Evolutionary conservation across 2,888 invertebrate genomes (phyloP), one percentile per base, ranked within the genome.

Genomic region (Carabus problematicus): DNA sequence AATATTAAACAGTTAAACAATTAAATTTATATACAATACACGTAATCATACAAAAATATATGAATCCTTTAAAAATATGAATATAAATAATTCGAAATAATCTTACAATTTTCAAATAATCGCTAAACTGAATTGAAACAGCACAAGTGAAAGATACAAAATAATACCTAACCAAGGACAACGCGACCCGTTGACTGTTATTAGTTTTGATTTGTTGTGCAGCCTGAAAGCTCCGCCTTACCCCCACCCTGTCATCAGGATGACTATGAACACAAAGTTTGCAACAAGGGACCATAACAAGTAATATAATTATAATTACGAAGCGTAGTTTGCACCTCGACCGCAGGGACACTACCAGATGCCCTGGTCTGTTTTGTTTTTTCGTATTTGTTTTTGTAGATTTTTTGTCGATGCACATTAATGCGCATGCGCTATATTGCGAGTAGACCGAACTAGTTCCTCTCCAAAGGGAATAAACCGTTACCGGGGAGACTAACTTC

Each of bases 151-250:
- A 29, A 29, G 29, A 29, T 29, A 29, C 29, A 29, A 29, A 3
- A 45, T 45, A 45, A 7, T 45, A 45, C 45, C 42, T 3, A 49
- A 18, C 52, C 19, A 52, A 49, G 8, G 16, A 47, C 19, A 14
- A 16, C 4, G 12, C 49, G 49, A 45, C 49, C 12, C 11, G 52
- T 52, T 18, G 52, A 12, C 12, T 49, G 49, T 49, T 7, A 49
- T 52, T 52, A 52, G 52, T 52, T 52, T 52, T 52, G 52, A 52
- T 52, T 52, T 52, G 52, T 18, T 52, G 52, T 52, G 52, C 11
- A 12, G 19, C 52, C 52, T 14, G 3, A 45, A 45, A 45, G 12
- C 45, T 7, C 45, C 45, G n/a, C 45, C 45, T 45, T 8, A 14
- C 12, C n/a, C 12, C 49, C 49, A 8, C 9, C 12, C 49, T 18